These are phyloP conservation scores for Coryphaenoides rupestris DNA, from an alignment of 2,113 vertebrate genomes.

Conservation along the genomic window DNA sequence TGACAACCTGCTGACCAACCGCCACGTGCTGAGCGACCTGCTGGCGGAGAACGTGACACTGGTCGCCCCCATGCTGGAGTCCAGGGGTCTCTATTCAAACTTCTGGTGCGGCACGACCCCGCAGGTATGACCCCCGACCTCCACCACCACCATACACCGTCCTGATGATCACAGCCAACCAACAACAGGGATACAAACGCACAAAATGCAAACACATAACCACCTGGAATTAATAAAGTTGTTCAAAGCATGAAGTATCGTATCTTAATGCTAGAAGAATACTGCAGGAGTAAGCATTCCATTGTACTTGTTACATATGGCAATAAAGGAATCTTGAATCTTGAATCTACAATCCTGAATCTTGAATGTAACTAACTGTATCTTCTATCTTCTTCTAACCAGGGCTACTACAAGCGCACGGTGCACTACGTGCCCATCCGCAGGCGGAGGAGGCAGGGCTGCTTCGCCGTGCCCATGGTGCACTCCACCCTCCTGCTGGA, in stretches of 20 bases:
- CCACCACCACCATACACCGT: no score
- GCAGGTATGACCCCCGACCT: constrained; percentile 65
- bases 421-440: constrained; percentile 81
- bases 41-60: constrained; percentile 84
- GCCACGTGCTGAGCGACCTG: constrained; percentile 75
- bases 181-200: background rate
- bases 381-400: background rate
- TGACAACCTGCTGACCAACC: constrained; percentile 86
- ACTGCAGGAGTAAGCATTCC: no score
- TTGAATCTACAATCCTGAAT: no score
- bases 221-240: background rate
- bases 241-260: no score
- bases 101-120: constrained; percentile 91
- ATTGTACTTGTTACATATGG: no score
- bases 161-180: background rate
- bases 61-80: constrained; percentile 87
- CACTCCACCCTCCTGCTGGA: constrained; percentile 87
- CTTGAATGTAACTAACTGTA: no score
- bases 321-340: no score
- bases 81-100: constrained; percentile 85
- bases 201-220: background rate
- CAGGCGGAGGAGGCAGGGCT: constrained; percentile 80
- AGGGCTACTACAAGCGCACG: constrained; percentile 88
- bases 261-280: no score
- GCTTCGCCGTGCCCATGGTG: constrained; percentile 87